Evolutionary conservation across 2,113 vertebrate genomes (phyloP).

Genomic region (Hymenochirus boettgeri): DNA sequence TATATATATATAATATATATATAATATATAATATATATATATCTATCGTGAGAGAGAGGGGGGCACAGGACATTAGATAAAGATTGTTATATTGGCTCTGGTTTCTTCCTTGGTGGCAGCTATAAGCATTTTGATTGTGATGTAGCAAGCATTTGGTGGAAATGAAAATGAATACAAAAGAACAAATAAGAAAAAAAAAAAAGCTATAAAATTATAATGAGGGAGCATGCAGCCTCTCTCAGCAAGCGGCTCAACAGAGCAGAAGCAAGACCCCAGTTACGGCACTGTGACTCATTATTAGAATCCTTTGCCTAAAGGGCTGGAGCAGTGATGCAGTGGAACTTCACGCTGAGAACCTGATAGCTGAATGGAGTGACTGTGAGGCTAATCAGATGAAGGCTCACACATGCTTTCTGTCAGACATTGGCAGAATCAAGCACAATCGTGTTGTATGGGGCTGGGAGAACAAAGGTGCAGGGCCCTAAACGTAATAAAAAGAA

Average conservation of each 20-base stretch:
- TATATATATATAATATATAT: no score
- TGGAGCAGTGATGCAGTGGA: conserved; percentile 58
- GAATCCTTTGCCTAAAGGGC: conserved; percentile 60
- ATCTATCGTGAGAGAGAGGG: no score
- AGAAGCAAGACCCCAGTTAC: conserved; percentile 59
- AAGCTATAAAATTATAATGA: conserved; percentile 55
- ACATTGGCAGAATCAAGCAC: conserved; percentile 51
- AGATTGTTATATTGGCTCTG: conserved; percentile 48
- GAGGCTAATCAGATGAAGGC: conserved; percentile 60
- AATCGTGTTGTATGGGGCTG: conserved; percentile 9
- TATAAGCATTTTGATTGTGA: conserved; percentile 42
- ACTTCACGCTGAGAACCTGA: conserved; percentile 61
- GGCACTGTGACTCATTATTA: conserved; percentile 61
- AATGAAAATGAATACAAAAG: conserved; percentile 49
- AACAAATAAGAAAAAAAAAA: conserved; percentile 44
- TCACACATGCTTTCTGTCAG: conserved; percentile 55
- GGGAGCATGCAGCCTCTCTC: conserved; percentile 48
- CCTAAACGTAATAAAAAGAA: not conserved
- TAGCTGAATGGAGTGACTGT: conserved; percentile 51
- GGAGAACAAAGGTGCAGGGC: conserved; percentile 33
- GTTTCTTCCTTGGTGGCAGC: conserved; percentile 49
- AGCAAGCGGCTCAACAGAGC: conserved; percentile 57
- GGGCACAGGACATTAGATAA: conserved; percentile 33
- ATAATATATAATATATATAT: no score
- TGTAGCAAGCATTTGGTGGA: conserved; percentile 39